A percentile compares a stretch with the other conserved stretches of the same genome.
phyloP scores from a whole-genome alignment of 2,888 invertebrate genomes.

The Caenorhabditis sinica region DNA sequence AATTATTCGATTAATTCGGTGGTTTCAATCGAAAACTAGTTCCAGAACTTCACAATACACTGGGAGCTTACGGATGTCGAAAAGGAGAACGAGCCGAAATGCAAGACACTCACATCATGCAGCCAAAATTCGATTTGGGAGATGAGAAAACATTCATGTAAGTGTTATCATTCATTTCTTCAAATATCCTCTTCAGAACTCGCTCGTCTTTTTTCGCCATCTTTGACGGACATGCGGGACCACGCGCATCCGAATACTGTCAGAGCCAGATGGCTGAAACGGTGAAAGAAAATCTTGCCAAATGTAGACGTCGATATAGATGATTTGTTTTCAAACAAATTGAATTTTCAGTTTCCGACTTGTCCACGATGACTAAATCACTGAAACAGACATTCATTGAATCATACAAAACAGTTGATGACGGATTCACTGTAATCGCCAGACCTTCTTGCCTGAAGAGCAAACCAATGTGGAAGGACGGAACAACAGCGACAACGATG shows the following conservation, averaged over 20 bases:
- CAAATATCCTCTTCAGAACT: conserved; percentile 46
- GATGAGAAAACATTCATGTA: conserved; percentile 53
- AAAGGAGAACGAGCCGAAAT: conserved; percentile 86
- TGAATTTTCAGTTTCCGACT: conserved; percentile 61
- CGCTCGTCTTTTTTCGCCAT: conserved; percentile 85
- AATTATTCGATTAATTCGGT: background rate
- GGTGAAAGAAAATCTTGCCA: conserved; percentile 83
- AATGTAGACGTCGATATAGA: conserved; percentile 79
- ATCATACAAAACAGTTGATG: conserved; percentile 85
- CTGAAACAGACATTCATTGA: conserved; percentile 85
- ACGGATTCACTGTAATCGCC: conserved; percentile 85
- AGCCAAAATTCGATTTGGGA: conserved; percentile 83
- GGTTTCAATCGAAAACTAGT: background rate
- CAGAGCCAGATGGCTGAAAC: conserved; percentile 81
- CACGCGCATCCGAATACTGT: conserved; percentile 85
- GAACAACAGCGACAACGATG: conserved; percentile 85
- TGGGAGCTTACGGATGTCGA: conserved; percentile 61
- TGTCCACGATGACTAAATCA: conserved; percentile 83
- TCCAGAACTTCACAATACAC: conserved; percentile 40
- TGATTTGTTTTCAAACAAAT: background rate
- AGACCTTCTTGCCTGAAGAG: conserved; percentile 77
- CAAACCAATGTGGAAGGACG: conserved; percentile 86
- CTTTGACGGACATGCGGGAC: conserved; percentile 86
- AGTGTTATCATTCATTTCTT: conserved; percentile 12
- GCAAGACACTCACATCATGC: conserved; percentile 85